phyloP scores from a whole-genome alignment of 2,888 invertebrate genomes.

The Lomographa bimaculata region DNA sequence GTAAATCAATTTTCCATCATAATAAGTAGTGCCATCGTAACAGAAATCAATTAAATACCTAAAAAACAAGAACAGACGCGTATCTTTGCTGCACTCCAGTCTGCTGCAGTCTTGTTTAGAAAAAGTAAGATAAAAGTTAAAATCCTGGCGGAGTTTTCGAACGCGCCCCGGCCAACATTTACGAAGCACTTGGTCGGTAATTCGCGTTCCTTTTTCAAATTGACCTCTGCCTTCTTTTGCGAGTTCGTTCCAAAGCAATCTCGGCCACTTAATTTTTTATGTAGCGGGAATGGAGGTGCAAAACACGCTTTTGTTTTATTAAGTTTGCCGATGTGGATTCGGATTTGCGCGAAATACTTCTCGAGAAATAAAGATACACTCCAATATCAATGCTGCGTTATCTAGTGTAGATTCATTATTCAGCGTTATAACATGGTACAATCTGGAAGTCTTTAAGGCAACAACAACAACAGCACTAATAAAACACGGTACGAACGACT shows the following conservation, averaged over 20 bases:
- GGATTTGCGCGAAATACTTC: too few species aligned
- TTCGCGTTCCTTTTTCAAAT: constrained; percentile 28
- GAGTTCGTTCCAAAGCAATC: constrained; percentile 26
- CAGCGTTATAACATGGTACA: too few species aligned
- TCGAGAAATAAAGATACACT: too few species aligned
- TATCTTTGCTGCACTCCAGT: constrained; percentile 17
- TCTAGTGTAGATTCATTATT: too few species aligned
- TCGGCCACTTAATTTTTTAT: constrained; percentile 25
- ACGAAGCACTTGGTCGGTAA: constrained; percentile 36
- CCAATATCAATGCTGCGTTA: too few species aligned
- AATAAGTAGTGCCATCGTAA: too few species aligned
- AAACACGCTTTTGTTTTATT: constrained; percentile 8
- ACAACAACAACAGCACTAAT: too few species aligned
- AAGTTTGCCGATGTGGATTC: too few species aligned
- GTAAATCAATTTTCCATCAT: too few species aligned
- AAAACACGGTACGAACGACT: too few species aligned
- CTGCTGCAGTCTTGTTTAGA: background rate
- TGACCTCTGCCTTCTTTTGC: constrained; percentile 28
- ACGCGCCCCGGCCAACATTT: constrained; percentile 35
- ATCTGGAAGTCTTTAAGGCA: too few species aligned
- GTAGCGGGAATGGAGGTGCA: constrained; percentile 10
- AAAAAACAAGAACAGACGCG: background rate
- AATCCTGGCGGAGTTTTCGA: constrained; percentile 15
- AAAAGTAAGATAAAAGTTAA: constrained; percentile 19
- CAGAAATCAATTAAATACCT: too few species aligned